Evolutionary conservation across 2,113 vertebrate genomes (phyloP), one percentile per base, ranked within the genome.

Genomic region (Tragelaphus imberbis): DNA sequence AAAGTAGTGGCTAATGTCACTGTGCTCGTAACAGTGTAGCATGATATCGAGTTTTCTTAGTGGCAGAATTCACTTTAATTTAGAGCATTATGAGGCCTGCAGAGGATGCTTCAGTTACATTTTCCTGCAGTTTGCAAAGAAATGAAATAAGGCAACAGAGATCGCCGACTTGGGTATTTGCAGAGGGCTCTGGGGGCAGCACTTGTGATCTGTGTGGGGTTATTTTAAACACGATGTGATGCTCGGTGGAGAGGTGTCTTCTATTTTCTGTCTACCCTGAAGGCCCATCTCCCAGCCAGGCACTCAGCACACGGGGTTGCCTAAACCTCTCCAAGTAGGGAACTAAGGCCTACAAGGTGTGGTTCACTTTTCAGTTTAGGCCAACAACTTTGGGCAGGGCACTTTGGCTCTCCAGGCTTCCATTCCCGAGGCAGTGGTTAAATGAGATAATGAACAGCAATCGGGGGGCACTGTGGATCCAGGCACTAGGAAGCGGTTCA

Each of bases 401-500:
- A 5, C 58, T 33, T 16, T 1, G 0, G 6, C 15, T 63, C 63
- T 11, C 56, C 44, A 53, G 86, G 28, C 40, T 51, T 56, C 10
- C 23, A 51, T 94, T 71, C 55, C 33, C 27, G 6, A 28, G 56
- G 7, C 58, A 36, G 47, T 28, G 36, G 17, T 5, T 27, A 36
- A 16, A 16, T 9, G 23, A 36, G 47, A 53, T 44, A 1, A 2
- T 1, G 68, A 8, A 14, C 3, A 55, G 40, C 44, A 7, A n/a
- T 8, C 0, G 23, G 0, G 23, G 19, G 23, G 53, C n/a, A 2
- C 44, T 4, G 19, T 0, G 6, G 59, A 14, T 4, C 4, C 3
- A 1, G n/a, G 40, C 5, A 1, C 79, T 30, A 7, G 17, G 4
- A 56, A 3, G 61, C 6, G 0, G 0, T 36, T 27, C 12, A 17